Conservation (phyloP, 2,113 vertebrate species). For the Cebidichthys violaceus region DNA sequence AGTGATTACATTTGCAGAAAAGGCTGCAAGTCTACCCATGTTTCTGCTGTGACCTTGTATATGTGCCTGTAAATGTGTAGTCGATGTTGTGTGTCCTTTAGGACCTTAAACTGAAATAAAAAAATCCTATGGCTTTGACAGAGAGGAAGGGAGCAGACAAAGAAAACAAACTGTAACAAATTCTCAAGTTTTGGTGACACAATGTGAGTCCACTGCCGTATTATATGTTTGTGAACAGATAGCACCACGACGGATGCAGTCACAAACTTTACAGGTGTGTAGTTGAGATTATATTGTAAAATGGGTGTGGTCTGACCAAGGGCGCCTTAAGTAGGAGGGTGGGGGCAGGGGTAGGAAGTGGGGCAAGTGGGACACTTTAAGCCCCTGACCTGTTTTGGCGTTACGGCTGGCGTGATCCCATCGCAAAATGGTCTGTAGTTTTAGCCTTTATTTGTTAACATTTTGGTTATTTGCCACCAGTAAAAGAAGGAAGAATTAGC, state of each 20-base stretch:
- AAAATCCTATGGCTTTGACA: slow-evolving; percentile 18
- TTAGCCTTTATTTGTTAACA: too few relatives aligned
- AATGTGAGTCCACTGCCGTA: neutral
- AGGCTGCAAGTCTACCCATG: neutral
- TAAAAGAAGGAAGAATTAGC: neutral
- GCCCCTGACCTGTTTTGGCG: too few relatives aligned
- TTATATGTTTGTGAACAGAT: neutral
- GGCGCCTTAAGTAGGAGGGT: neutral
- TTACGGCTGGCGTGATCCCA: too few relatives aligned
- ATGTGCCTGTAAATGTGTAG: neutral
- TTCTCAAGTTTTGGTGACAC: neutral
- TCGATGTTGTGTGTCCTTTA: neutral
- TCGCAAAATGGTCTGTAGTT: too few relatives aligned
- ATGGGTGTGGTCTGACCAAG: neutral
- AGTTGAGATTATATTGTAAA: neutral
- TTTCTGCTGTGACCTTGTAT: slow-evolving; percentile 9
- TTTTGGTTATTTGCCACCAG: too few relatives aligned
- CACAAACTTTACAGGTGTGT: neutral
- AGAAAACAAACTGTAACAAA: neutral
- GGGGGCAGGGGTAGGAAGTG: too few relatives aligned
- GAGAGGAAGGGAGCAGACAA: neutral
- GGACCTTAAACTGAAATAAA: neutral
- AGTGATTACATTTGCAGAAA: slow-evolving; percentile 52
- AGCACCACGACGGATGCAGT: neutral
- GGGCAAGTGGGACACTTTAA: too few relatives aligned